These are phyloP conservation scores for Rhinoptilus africanus DNA, from an alignment of 2,113 vertebrate species.

Conservation along the genomic window DNA sequence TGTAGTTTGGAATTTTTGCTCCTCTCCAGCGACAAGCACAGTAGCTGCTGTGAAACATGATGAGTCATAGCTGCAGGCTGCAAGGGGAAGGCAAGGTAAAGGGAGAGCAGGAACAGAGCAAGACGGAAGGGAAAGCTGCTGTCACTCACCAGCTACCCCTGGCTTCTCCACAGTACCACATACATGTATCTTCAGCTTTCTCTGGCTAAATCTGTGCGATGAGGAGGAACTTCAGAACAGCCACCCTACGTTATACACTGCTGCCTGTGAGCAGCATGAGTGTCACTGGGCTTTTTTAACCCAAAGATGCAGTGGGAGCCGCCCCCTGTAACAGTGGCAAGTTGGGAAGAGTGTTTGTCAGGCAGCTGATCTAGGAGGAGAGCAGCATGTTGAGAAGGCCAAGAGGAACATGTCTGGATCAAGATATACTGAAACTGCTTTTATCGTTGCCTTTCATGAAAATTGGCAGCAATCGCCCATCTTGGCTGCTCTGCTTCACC, in stretches of 20 bases:
- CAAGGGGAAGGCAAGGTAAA: neutral
- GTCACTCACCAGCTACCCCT: neutral
- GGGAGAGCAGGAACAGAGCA: neutral
- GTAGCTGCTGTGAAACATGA: neutral
- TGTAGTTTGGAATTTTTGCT: neutral
- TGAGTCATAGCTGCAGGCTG: slow-evolving; percentile 13
- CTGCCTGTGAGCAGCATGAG: neutral
- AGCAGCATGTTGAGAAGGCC: neutral
- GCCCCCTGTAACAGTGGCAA: neutral
- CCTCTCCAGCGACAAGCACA: neutral
- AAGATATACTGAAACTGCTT: neutral
- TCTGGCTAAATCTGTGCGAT: neutral
- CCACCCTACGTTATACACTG: neutral
- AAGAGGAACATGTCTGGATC: neutral
- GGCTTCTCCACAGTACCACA: neutral
- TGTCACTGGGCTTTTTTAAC: neutral
- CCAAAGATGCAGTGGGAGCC: neutral
- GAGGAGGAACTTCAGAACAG: neutral
- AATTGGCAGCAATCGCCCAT: neutral
- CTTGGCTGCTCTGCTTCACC: neutral
- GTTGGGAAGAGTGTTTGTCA: neutral
- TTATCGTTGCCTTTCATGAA: neutral
- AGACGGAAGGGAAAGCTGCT: neutral
- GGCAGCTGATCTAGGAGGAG: neutral
- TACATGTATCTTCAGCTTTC: neutral